Evolutionary conservation across 1,140 invertebrate genomes (phyloP), one percentile per base, ranked within the genome.

Genomic region (Drosophila rufa): DNA sequence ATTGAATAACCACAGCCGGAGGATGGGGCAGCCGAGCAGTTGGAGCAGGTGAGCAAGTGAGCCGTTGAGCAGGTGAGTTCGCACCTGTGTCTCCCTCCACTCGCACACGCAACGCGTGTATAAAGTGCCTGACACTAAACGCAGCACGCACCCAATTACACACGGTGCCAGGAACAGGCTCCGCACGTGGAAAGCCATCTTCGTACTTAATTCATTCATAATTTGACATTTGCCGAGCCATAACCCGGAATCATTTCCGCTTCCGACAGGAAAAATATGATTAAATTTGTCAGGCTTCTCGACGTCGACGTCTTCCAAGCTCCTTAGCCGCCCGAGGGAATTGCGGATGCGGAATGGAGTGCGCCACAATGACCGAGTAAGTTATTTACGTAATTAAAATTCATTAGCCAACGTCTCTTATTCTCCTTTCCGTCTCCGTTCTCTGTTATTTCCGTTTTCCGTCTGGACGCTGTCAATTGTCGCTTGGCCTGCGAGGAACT

Each of bases 371-470:
- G 66, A 47, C 57, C 59, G 57, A 70, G 80, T 25, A 55, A 89
- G 53, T 80, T 81, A 68, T 75, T 75, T 70, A 75, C 55, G 61
- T 71, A 84, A 89, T 90, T 89, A 84, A 84, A 89, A 90, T 89
- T 90, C 85, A 84, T 68, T 68, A 70, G 76, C 65, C 51, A 53
- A 80, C 43, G 40, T 53, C 75, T 64, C 58, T 9, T 38, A 25
- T 67, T 69, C 40, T 45, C 64, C 15, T 45, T 62, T 42, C 42
- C 25, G 1, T 25, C 14, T 43, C 17, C 42, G 11, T 22, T 42
- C 36, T 51, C 40, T n/a, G 36, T 30, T 40, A 27, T 40, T 40
- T 46, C 30, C 30, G 9, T 36, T 9, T 42, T 43, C 14, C 1
- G 2, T 12, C 46, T 25, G 6, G 7, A 12, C 27, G 14, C 19